Evolutionary conservation across 2,113 vertebrate genomes (phyloP).

Genomic region (Cinclus cinclus): DNA sequence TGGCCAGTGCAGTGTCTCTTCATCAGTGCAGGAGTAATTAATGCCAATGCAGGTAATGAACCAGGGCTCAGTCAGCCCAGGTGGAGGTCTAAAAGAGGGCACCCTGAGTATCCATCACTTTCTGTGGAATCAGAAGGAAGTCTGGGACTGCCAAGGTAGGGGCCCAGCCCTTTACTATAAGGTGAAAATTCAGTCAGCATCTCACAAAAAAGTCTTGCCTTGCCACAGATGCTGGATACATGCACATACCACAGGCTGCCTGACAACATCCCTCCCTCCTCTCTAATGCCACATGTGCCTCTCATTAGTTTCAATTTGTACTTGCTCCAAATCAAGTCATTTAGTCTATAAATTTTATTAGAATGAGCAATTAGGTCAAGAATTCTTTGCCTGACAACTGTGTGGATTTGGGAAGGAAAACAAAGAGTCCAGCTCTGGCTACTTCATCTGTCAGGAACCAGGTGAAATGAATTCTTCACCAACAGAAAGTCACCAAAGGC

Average conservation of each 20-base stretch:
- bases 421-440: neutral
- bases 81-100: neutral
- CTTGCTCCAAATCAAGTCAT: neutral
- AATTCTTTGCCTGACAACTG: neutral
- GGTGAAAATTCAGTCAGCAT: neutral
- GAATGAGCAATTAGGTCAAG: neutral
- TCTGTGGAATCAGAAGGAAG: neutral
- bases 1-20: neutral
- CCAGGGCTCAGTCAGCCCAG: neutral
- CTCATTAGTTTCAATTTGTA: neutral
- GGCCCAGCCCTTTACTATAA: neutral
- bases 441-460: neutral
- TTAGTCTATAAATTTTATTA: neutral
- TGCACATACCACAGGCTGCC: rapidly evolving
- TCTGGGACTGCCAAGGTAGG: neutral
- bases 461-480: neutral
- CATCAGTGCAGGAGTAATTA: neutral
- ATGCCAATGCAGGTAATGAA: neutral
- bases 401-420: neutral
- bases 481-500: neutral
- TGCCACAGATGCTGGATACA: neutral
- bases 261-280: neutral
- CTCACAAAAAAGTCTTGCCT: neutral
- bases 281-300: neutral
- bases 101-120: neutral